Evolutionary conservation across 1,140 invertebrate species (phyloP).

Genomic region (Nixonia krombeini): DNA sequence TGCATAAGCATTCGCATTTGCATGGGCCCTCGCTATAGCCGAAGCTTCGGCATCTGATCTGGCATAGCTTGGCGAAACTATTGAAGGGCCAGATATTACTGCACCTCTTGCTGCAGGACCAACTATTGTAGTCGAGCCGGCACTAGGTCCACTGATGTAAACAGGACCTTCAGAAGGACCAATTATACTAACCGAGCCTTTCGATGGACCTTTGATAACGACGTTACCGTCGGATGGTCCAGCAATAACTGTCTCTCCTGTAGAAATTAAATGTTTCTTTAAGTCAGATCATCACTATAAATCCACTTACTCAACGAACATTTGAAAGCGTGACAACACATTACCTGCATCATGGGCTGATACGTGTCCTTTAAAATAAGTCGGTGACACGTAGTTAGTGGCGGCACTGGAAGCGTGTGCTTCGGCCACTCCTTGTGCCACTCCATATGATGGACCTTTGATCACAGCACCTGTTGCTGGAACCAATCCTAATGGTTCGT

Average conservation of each 20-base stretch:
- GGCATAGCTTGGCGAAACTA: conserved; percentile 11
- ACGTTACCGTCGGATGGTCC: conserved; percentile 18
- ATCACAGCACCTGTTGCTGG: conserved; percentile 46
- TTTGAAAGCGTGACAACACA: too few species aligned
- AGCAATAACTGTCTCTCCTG: conserved; percentile 21
- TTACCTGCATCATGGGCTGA: conserved; percentile 38
- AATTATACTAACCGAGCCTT: conserved; percentile 10
- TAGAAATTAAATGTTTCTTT: too few species aligned
- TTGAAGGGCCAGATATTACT: conserved; percentile 20
- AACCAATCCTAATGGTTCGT: conserved; percentile 31
- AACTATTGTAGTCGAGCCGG: conserved; percentile 21
- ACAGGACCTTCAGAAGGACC: conserved; percentile 27
- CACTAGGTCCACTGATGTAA: conserved; percentile 42
- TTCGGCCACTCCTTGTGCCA: conserved; percentile 10
- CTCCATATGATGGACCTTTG: conserved; percentile 27
- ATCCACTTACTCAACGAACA: conserved; percentile 8
- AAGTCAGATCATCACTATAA: neutral
- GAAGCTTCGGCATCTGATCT: conserved; percentile 34
- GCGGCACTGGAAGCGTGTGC: conserved; percentile 31
- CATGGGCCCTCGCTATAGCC: conserved; percentile 38
- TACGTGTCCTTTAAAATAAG: conserved; percentile 31
- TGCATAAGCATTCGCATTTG: conserved; percentile 27
- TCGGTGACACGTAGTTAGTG: conserved; percentile 14
- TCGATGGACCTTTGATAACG: conserved; percentile 18
- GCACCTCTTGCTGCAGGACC: conserved; percentile 17